Evolutionary conservation across 1,140 invertebrate species (phyloP), one percentile per base, ranked within the genome.

Genomic region (Neomicropteryx cornuta): DNA sequence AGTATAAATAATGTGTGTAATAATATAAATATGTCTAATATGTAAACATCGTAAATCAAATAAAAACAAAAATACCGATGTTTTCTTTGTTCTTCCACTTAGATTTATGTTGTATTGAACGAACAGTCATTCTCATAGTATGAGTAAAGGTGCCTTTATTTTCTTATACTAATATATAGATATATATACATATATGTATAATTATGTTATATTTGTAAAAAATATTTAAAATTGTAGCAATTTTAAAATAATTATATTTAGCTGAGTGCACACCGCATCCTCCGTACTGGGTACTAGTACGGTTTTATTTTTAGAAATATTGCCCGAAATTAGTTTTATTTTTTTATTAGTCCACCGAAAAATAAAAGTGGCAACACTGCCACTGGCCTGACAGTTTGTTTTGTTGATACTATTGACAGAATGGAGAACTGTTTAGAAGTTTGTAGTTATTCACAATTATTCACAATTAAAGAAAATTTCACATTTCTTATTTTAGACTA

Each of bases 281-380:
- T 24, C 13, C 23, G 6, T n/a, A 24, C 13, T 6, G 13, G 13
- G 6, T 6, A 6, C 6, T n/a, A 24, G 13, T 50, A 56, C 54
- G 52, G 52, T 56, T 38, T 53, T 48, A 37, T 49, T 54, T 19
- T 35, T 19, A 20, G 4, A 14, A 35, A 35, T 19, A 35, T 35
- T 35, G 20, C 23, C 21, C 20, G 14, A 19, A 19, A 18, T 18
- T 17, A 13, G 16, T 18, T 13, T 36, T 36, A 17, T 36, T 11
- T 22, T 24, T 23, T 22, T 36, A 27, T 22, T 36, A n/a, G 28
- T 11, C 14, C 20, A 22, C 11, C 18, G 35, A n/a, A 36, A 19
- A 36, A 22, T 23, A n/a, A 22, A n/a, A 11, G 28, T 13, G 20
- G 23, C 23, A 5, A 23, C 16, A 24, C 17, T 36, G 14, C 11